Conservation (phyloP, 2,888 invertebrate species). For the Auanema sp. region DNA sequence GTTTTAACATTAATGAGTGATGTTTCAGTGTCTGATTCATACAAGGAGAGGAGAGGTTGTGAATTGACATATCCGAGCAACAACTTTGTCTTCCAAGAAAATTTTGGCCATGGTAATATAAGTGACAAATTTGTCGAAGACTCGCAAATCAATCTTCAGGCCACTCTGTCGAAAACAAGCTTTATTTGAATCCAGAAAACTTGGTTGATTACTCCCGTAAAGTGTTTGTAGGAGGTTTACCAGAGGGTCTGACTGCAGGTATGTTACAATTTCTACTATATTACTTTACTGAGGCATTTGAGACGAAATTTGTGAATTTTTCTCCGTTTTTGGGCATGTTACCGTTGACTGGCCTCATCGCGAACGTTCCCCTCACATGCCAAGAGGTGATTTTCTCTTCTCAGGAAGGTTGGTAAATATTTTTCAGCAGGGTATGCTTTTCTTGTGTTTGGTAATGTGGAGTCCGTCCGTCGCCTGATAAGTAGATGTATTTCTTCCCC, state of each 20-base stretch:
- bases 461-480: neutral
- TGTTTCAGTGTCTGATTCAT: too few relatives aligned
- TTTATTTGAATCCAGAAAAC: neutral
- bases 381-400: neutral
- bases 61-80: too few relatives aligned
- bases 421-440: slow-evolving; percentile 2
- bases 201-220: neutral
- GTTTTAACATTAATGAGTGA: too few relatives aligned
- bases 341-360: slow-evolving; percentile 1
- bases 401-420: neutral
- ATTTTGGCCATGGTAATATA: too few relatives aligned
- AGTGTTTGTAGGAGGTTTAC: neutral
- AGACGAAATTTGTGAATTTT: neutral
- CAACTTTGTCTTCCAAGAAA: too few relatives aligned
- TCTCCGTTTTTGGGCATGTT: slow-evolving; percentile 1
- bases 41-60: too few relatives aligned
- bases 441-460: neutral
- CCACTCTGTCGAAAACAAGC: neutral
- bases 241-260: neutral
- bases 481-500: neutral
- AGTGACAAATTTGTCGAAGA: too few relatives aligned
- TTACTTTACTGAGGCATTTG: too few relatives aligned
- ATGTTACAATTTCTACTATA: too few relatives aligned
- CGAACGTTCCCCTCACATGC: neutral
- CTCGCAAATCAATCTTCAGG: neutral